A percentile compares a stretch with the other conserved stretches of the same genome.
Conservation (phyloP, 2,888 invertebrate species). For the Gasteruption jaculator region DNA sequence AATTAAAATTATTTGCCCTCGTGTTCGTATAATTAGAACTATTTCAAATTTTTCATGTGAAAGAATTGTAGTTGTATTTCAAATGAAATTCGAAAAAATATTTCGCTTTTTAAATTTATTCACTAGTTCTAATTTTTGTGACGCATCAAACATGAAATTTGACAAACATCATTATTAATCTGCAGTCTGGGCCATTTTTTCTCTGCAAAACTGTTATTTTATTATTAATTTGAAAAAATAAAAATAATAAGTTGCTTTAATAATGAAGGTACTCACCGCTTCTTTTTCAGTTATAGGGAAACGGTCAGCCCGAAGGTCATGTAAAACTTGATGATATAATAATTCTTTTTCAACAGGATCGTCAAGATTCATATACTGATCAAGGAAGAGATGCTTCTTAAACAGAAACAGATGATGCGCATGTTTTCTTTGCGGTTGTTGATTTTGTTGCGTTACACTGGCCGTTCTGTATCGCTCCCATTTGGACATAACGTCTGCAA, state of each 20-base stretch:
- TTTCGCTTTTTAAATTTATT: too few species aligned
- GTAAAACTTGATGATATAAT: constrained; percentile 88
- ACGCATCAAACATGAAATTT: too few species aligned
- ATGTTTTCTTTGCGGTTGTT: constrained; percentile 52
- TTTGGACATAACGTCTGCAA: constrained; percentile 90
- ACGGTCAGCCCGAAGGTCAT: constrained; percentile 83
- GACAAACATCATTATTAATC: too few species aligned
- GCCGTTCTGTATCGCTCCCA: constrained; percentile 87
- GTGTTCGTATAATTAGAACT: neutral
- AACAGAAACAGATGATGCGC: constrained; percentile 68
- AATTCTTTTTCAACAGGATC: constrained; percentile 92
- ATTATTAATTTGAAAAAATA: too few species aligned
- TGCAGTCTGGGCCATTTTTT: too few species aligned
- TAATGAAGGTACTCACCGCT: constrained; percentile 83
- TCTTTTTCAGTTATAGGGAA: constrained; percentile 92
- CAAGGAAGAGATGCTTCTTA: constrained; percentile 80
- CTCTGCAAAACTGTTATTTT: too few species aligned
- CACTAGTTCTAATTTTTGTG: too few species aligned
- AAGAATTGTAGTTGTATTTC: neutral
- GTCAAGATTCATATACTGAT: constrained; percentile 71
- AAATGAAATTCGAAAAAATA: neutral
- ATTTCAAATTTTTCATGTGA: neutral
- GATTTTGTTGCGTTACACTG: constrained; percentile 53
- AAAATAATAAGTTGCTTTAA: too few species aligned
- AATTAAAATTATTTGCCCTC: neutral